A percentile compares a stretch with the other conserved stretches of the same genome.
Evolutionary conservation across 37 sponge, comb jelly and placozoan species (phyloP).

Genomic region (Lycopodina hypogea): DNA sequence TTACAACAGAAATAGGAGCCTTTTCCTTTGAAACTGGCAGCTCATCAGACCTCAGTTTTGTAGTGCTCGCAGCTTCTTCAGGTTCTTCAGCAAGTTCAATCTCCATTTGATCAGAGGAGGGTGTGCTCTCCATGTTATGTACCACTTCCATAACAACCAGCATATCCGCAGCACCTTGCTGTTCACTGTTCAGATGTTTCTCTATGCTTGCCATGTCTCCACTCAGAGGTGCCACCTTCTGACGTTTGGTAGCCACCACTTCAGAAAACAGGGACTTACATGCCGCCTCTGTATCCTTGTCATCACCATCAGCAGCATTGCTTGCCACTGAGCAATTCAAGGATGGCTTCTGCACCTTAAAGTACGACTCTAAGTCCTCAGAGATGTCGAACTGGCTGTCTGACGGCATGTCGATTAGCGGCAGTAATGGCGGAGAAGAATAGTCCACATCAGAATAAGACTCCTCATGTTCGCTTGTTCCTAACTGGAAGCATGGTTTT

Average conservation of each 20-base stretch:
- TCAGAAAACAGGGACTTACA: not conserved
- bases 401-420: not conserved
- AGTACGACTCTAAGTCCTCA: not conserved
- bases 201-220: too few relatives aligned
- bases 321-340: not conserved
- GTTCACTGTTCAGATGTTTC: too few relatives aligned
- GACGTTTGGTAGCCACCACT: not conserved
- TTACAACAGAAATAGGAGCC: too few relatives aligned
- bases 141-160: too few relatives aligned
- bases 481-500: not conserved
- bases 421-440: not conserved
- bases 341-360: not conserved
- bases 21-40: too few relatives aligned
- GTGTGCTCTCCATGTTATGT: too few relatives aligned
- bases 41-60: too few relatives aligned
- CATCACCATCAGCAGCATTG: not conserved
- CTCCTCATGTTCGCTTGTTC: not conserved
- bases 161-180: too few relatives aligned
- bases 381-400: conserved; percentile 30
- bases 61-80: too few relatives aligned
- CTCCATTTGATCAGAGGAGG: too few relatives aligned
- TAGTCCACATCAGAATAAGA: not conserved
- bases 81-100: too few relatives aligned
- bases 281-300: not conserved
- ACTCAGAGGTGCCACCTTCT: too few relatives aligned